Conservation (phyloP, 2,888 invertebrate genomes). For the Andrena fulva region DNA sequence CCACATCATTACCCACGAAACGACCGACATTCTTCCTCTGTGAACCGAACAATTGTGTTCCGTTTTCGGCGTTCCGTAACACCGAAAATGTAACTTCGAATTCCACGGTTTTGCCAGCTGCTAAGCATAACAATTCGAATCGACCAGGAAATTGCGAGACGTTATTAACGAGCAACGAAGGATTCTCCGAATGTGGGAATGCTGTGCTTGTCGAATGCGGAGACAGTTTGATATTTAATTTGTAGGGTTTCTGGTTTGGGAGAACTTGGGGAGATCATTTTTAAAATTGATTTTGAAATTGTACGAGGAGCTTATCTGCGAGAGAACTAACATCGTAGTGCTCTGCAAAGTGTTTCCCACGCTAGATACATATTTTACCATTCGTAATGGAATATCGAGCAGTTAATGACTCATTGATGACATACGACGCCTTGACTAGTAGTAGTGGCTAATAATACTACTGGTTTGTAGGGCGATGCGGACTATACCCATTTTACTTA, state of each 20-base stretch:
- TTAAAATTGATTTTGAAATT: not conserved
- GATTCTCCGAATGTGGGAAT: not conserved
- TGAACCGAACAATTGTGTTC: conserved; percentile 72
- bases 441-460: conserved; percentile 5
- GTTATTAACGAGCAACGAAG: not conserved
- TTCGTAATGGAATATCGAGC: conserved; percentile 48
- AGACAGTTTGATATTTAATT: not conserved
- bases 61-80: conserved; percentile 68
- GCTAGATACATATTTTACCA: conserved; percentile 68
- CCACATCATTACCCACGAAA: conserved; percentile 72
- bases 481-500: not conserved
- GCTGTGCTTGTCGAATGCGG: not conserved
- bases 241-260: conserved; percentile 7
- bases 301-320: not conserved
- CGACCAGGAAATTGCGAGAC: conserved; percentile 29
- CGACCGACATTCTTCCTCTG: conserved; percentile 72
- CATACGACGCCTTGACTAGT: conserved; percentile 35
- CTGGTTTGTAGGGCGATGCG: not conserved
- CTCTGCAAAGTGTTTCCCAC: conserved; percentile 52
- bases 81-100: conserved; percentile 46
- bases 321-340: conserved; percentile 10
- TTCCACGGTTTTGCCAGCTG: conserved; percentile 8
- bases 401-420: conserved; percentile 60
- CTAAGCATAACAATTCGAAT: not conserved
- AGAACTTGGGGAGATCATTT: not conserved